phyloP scores from a whole-genome alignment of 1,140 invertebrate species.

The Zaprionus africanus region DNA sequence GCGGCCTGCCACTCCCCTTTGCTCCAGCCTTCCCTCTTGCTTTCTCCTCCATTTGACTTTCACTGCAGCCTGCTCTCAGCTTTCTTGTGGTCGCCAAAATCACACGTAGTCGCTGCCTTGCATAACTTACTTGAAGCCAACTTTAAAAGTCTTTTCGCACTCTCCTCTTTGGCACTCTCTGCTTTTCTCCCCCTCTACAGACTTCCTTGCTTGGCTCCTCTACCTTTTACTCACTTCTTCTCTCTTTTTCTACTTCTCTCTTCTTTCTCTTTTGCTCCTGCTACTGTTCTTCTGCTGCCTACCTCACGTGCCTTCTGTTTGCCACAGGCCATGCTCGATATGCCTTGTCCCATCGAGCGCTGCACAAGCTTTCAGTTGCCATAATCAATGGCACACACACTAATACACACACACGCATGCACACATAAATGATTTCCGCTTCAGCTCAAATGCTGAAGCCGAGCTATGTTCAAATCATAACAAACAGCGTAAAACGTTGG shows the following conservation, averaged over 20 bases:
- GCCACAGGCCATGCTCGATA: slow-evolving; percentile 15
- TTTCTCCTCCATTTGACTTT: not conserved
- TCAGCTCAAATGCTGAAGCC: slow-evolving; percentile 23
- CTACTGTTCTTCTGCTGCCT: not conserved
- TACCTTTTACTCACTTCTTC: too few relatives aligned
- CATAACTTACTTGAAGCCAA: slow-evolving; percentile 29
- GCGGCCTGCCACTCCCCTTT: slow-evolving; percentile 16
- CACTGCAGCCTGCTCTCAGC: slow-evolving; percentile 36
- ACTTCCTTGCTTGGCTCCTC: not conserved
- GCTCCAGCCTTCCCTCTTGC: not conserved
- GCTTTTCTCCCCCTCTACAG: not conserved
- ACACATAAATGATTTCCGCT: slow-evolving; percentile 56
- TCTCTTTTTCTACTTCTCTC: not conserved
- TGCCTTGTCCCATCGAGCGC: not conserved
- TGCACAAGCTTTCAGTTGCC: slow-evolving; percentile 20
- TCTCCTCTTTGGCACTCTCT: too few relatives aligned
- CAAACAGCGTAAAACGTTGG: slow-evolving; percentile 41
- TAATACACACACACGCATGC: not conserved
- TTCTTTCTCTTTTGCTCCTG: too few relatives aligned
- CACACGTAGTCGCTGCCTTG: slow-evolving; percentile 3
- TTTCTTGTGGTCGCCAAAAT: slow-evolving; percentile 34
- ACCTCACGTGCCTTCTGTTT: slow-evolving; percentile 18
- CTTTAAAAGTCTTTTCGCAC: slow-evolving; percentile 30
- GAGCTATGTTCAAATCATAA: slow-evolving; percentile 60
- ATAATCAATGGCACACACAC: slow-evolving; percentile 50